A percentile compares a stretch with the other conserved stretches of the same genome.
These are phyloP conservation scores for Petromus typicus DNA, from an alignment of 2,113 vertebrate species.

Conservation along the genomic window DNA sequence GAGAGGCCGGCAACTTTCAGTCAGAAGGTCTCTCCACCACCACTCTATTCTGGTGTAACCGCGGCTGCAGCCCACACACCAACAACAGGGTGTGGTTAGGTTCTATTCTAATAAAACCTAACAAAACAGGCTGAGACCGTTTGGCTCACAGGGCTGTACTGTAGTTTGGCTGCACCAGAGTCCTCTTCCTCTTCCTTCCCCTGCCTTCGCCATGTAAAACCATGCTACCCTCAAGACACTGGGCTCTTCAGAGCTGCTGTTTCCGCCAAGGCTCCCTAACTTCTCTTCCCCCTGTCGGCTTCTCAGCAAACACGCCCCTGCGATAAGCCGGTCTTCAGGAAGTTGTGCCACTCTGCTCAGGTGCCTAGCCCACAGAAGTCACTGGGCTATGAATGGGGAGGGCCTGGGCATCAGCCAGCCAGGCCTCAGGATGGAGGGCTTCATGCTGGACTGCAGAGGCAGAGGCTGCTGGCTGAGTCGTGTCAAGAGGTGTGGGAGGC, in stretches of 20 bases:
- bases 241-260: neutral
- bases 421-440: neutral
- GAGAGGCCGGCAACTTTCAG: neutral
- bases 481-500: neutral
- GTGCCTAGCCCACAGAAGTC: neutral
- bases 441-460: neutral
- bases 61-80: neutral
- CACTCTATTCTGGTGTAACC: neutral
- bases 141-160: neutral
- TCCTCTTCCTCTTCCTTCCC: neutral
- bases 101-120: constrained; percentile 55
- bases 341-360: neutral
- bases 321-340: neutral
- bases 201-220: neutral
- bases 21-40: neutral
- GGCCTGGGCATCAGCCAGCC: neutral
- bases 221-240: neutral
- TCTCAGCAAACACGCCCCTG: neutral
- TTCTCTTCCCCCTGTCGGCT: neutral
- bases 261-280: neutral
- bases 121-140: neutral
- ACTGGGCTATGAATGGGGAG: neutral
- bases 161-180: neutral
- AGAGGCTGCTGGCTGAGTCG: neutral
- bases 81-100: neutral